Percentiles rank a stretch among this genome's conserved stretches.
Evolutionary conservation across 2,113 vertebrate species (phyloP).

Genomic region (Oncorhynchus keta): DNA sequence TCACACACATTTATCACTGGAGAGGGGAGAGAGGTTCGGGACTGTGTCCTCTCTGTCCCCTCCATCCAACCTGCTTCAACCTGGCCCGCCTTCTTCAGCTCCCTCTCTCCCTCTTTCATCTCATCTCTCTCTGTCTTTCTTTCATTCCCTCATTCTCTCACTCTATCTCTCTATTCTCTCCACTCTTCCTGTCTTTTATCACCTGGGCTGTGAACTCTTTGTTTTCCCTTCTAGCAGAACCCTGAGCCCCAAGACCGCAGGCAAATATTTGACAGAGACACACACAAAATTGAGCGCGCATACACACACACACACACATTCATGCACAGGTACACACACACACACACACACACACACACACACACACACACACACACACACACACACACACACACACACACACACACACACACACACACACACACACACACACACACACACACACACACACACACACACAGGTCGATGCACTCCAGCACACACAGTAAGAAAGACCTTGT

Average conservation of each 20-base stretch:
- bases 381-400: no score
- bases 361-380: no score
- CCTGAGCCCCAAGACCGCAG: conserved; percentile 57
- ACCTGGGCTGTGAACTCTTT: conserved; percentile 65
- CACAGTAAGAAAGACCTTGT: no score
- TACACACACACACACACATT: conserved; percentile 17
- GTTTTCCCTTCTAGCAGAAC: conserved; percentile 51
- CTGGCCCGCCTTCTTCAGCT: conserved; percentile 36
- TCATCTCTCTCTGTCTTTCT: conserved; percentile 18
- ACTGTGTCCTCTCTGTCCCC: neutral
- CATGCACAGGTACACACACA: neutral
- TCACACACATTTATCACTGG: conserved; percentile 68
- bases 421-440: neutral
- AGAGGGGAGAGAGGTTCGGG: neutral
- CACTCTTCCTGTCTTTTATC: conserved; percentile 76
- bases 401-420: conserved; percentile 18
- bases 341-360: no score
- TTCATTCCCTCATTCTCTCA: conserved; percentile 46
- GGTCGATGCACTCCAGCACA: no score
- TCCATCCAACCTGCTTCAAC: conserved; percentile 55
- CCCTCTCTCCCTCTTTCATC: conserved; percentile 24
- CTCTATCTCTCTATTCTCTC: conserved; percentile 9
- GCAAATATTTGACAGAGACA: conserved; percentile 74
- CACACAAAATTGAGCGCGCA: conserved; percentile 23
- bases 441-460: no score